Base-by-base conservation (phyloP, 2,113 vertebrate genomes). In the Prinia subflava region DNA sequence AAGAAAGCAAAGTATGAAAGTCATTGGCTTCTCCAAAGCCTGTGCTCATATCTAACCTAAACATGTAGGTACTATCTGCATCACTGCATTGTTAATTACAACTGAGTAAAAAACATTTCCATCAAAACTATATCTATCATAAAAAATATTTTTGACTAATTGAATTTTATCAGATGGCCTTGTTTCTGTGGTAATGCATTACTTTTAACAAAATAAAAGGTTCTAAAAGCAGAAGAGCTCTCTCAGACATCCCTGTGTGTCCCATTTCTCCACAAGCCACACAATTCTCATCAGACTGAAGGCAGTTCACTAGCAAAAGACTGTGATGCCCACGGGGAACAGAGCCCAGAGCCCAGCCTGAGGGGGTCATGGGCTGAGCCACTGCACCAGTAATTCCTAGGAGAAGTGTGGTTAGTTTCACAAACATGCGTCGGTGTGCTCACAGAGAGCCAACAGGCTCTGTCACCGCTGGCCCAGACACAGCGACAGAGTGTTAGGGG, bases 11-110 rank as follows among this genome's bases (percentile, higher is more conserved):
- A 93, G 96, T 90, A 70, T 87, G 35, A 89, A 70, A 23, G 14
- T 41, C 39, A 53, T 13, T 76, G 81, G 73, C 65, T 57, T 65
- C 59, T 92, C 73, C 71, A 81, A 86, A 96, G 53, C 57, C 73
- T 87, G 5, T 59, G 46, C 41, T 88, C 42, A 28, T 75, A 88
- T 62, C 68, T 87, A 93, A 39, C 60, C 50, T 82, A 52, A 96
- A 63, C 59, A 53, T 37, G 50, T 52, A 94, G 82, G 49, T 92
- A 96, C 59, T 91, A 83, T 88, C 77, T 35, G 2, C 28, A 49
- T 81, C 87, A 30, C 68, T 94, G 20, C 86, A 86, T 90, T 91
- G 67, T 83, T 97, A 94, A 95, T 94, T 94, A 64, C 71, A 73
- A 19, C 17, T 28, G 22, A 27, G 49, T 56, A 81, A 74, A 91